Evolutionary conservation across 2,113 vertebrate genomes (phyloP), one percentile per base, ranked within the genome.

Genomic region (Lasiurus cinereus): DNA sequence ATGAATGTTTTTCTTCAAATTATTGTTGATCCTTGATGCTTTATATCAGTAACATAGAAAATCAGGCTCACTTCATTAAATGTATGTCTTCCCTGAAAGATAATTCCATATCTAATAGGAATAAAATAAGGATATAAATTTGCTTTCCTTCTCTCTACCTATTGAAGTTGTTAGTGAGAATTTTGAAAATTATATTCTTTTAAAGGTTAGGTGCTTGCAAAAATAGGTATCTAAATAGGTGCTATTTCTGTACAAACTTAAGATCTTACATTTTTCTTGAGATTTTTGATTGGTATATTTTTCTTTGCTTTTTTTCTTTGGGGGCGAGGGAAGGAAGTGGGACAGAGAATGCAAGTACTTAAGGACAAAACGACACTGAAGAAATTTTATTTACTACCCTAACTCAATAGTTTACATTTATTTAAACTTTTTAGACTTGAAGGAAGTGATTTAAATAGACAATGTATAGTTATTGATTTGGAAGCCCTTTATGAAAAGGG

Each of bases 121-220:
- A 46, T 10, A 86, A 33, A 91, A 80, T n/a, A 73, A 83, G 4
- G 2, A 48, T 43, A 50, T 19, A 54, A 62, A 70, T 15, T 46
- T 52, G 1, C 16, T 72, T 52, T 36, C 12, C 19, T 39, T 77
- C 33, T 78, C 73, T 85, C 79, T 52, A 56, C 16, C 12, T 90
- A 64, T 8, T 90, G 18, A 77, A 94, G 31, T 29, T 5, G n/a
- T 62, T 77, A 90, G 7, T 90, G 27, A 78, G 15, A 72, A 73
- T 91, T 91, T 73, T 86, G 16, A 29, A 85, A 85, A 73, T 64
- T n/a, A 4, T 29, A 70, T n/a, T 29, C 1, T 22, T 15, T 59
- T n/a, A 19, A 21, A 33, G 78, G 19, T 79, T 84, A 85, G 24
- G 6, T 11, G 3, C 14, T 72, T 33, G 6, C 9, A 22, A 52